Percentiles rank a stretch among this genome's conserved stretches.
Evolutionary conservation across 2,888 invertebrate genomes (phyloP).

Genomic region (Rhaphigaster nebulosa): DNA sequence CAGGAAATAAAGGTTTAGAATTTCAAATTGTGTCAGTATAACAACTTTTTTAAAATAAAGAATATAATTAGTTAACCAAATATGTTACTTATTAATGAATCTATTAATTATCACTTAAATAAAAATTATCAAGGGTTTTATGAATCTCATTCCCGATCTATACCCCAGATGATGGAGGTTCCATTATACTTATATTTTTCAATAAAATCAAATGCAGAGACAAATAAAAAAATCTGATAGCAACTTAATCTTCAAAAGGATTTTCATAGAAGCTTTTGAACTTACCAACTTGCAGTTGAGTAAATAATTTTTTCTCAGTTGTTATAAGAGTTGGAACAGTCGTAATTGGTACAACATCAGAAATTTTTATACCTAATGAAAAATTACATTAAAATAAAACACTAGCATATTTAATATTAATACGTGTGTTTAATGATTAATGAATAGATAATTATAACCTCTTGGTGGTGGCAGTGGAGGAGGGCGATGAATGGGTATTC

Average conservation of each 20-base stretch:
- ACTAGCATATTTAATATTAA: neutral
- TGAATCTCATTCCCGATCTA: too few species aligned
- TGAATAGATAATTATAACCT: constrained; percentile 54
- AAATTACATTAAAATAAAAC: neutral
- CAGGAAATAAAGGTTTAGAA: too few species aligned
- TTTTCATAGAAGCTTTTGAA: neutral
- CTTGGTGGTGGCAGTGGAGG: constrained; percentile 69
- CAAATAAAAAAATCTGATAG: neutral
- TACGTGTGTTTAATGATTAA: neutral
- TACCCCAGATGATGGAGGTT: too few species aligned
- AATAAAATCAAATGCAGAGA: neutral
- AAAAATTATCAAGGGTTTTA: too few species aligned
- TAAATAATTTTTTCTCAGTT: neutral
- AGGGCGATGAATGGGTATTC: constrained; percentile 66
- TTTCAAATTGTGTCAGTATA: too few species aligned
- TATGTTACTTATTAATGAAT: too few species aligned
- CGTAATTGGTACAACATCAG: neutral
- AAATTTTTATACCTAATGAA: neutral
- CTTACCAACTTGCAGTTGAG: neutral
- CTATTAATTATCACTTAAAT: too few species aligned
- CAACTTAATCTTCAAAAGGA: neutral
- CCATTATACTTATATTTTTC: too few species aligned
- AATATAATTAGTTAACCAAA: too few species aligned
- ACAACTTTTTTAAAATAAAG: too few species aligned
- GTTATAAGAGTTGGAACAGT: neutral